Evolutionary conservation across 2,113 vertebrate genomes (phyloP).

Genomic region (Rhadina sibilatrix): DNA sequence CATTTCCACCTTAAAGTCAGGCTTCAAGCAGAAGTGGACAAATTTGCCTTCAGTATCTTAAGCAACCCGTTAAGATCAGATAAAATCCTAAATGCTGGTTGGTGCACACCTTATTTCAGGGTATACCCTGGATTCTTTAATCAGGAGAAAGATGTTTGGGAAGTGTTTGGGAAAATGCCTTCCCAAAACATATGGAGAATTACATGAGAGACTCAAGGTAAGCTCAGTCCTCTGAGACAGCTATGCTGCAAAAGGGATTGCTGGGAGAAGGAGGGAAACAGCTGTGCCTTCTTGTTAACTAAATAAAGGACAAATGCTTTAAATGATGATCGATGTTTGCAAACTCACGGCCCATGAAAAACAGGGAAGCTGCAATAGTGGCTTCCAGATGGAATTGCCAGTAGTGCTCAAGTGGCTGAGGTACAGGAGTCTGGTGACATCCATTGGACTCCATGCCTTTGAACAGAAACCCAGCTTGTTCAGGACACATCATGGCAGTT

Average conservation of each 20-base stretch:
- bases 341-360: not conserved
- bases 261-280: constrained; percentile 44
- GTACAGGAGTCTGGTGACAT: not conserved
- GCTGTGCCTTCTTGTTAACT: constrained; percentile 52
- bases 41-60: not conserved
- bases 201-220: not conserved
- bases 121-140: not conserved
- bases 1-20: not conserved
- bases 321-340: constrained; percentile 40
- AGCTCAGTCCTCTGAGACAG: constrained; percentile 27
- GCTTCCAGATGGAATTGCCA: constrained; percentile 11
- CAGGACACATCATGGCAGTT: not conserved
- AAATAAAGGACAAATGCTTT: constrained; percentile 55
- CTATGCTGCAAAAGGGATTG: not conserved
- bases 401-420: not conserved
- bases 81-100: not conserved
- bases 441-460: not conserved
- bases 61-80: not conserved
- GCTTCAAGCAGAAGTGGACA: not conserved
- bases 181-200: constrained; percentile 31
- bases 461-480: not conserved
- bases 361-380: not conserved
- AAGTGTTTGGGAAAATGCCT: not conserved
- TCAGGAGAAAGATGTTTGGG: not conserved
- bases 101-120: not conserved